Base-by-base conservation (phyloP, 2,113 vertebrate genomes). In the Takifugu bimaculatus region DNA sequence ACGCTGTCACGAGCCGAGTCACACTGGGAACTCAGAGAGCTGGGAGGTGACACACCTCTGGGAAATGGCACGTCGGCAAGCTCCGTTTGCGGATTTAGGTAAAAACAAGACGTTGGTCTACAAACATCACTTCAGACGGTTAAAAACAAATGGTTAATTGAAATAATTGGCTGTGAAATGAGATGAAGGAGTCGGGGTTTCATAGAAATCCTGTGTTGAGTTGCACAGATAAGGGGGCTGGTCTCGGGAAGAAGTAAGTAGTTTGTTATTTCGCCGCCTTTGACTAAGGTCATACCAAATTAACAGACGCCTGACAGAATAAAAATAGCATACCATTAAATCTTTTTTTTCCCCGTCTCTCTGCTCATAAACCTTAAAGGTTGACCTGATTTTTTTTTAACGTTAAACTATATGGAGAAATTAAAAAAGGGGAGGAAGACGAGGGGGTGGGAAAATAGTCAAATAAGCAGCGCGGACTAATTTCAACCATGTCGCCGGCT, bases 261-360 rank as follows among this genome's bases (percentile, higher is more conserved):
- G 87, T 91, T 92, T 91, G 89, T 90, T 90, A 89, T 91, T 90
- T 77, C 88, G 44, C 82, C 89, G 91, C 91, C 90, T 91, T 91
- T 91, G 90, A 91, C 89, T 91, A 91, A 92, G 90, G 89, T 92
- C 90, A 90, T 86, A 89, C 83, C 88, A 91, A 92, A 91, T 91
- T 91, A 91, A 89, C 87, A 91, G 88, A 74, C 84, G 85, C 79
- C 86, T 88, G 88, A 83, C 83, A 75, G 90, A 84, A 80, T 89
- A 92, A 91, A 92, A 92, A 92, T 92, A 92, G 91, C 90, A 91
- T 87, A 90, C 90, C 85, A 92, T 92, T 92, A 91, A 91, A 90
- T 91, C 88, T 83, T 88, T 79, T 74, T 60, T 2, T 26, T 26
- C 13, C 50, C 48, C n/a, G 9, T 65, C 66, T 82, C 86, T 80